Evolutionary conservation across 1,140 invertebrate genomes (phyloP), one percentile per base, ranked within the genome.

Genomic region (Brachionus rubens): DNA sequence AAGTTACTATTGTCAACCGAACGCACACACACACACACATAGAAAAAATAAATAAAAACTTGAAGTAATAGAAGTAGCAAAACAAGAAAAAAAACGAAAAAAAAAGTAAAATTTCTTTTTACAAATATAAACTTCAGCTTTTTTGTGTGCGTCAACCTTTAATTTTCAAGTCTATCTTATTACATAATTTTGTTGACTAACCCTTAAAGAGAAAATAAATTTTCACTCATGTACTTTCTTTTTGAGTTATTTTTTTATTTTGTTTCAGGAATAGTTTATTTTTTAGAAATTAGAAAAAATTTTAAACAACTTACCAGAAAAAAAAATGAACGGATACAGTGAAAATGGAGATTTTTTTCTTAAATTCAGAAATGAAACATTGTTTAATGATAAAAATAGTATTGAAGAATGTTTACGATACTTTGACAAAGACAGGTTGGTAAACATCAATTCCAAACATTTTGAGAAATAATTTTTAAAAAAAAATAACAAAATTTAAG

Each of bases 1-100:
- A 65, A 65, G 59, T 65, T 24, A 65, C 59, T 26, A 65, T 65
- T 65, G 59, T 65, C 59, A 65, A 65, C 59, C 59, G 59, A 65
- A 28, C 19, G 24, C 10, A 40, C 21, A 62, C n/a, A n/a, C n/a
- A n/a, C n/a, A n/a, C n/a, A n/a, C n/a, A 36, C 28, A 40, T 40
- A 62, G 16, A 62, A 62, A 62, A 62, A 62, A 30, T 62, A 36
- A n/a, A n/a, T n/a, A n/a, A n/a, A n/a, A n/a, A n/a, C n/a, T n/a
- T n/a, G n/a, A n/a, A n/a, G 36, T 40, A 46, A 46, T 7, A 5
- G 33, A 36, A 36, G 33, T 36, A 36, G 9, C 9, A 36, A 36
- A 3, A 36, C 3, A 36, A 5, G 33, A 36, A 36, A 36, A 36
- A 9, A 36, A 36, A n/a, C n/a, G n/a, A n/a, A 36, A 36, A 36